These are phyloP conservation scores for Conops quadrifasciatus DNA, from an alignment of 2,888 invertebrate species.

Conservation along the genomic window DNA sequence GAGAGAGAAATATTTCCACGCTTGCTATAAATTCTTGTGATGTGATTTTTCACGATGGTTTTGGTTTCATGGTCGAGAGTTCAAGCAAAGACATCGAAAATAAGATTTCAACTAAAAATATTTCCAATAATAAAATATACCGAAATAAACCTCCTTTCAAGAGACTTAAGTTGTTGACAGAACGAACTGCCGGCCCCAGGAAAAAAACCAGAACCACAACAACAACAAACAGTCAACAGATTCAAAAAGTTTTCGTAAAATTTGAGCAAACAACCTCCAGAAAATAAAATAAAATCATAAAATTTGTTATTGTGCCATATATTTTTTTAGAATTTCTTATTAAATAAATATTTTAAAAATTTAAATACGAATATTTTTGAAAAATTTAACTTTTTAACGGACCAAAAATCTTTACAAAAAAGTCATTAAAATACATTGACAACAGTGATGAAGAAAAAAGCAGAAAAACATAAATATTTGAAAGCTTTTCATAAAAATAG, in stretches of 20 bases:
- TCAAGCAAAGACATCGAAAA: neutral
- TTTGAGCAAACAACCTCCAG: conserved; percentile 9
- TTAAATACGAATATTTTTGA: neutral
- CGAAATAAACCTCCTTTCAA: too few species aligned
- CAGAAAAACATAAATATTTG: neutral
- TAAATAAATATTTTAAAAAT: too few species aligned
- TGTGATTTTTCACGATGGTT: too few species aligned
- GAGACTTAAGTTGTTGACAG: neutral
- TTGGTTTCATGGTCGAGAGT: neutral
- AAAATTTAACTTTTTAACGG: neutral
- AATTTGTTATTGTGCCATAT: neutral
- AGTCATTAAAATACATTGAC: neutral
- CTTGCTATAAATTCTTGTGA: too few species aligned
- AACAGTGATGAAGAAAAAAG: neutral
- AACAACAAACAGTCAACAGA: neutral
- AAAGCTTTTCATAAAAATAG: neutral
- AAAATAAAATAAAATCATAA: neutral
- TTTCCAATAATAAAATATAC: neutral
- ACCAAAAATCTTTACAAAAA: neutral
- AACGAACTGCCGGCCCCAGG: too few species aligned
- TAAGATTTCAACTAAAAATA: too few species aligned
- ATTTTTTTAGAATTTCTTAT: too few species aligned
- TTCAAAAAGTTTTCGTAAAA: neutral
- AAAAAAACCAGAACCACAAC: neutral
- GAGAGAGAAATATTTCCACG: too few species aligned